Percentiles rank a stretch among this genome's conserved stretches.
Conservation (phyloP, 2,888 invertebrate species). For the Cyaniris semiargus region DNA sequence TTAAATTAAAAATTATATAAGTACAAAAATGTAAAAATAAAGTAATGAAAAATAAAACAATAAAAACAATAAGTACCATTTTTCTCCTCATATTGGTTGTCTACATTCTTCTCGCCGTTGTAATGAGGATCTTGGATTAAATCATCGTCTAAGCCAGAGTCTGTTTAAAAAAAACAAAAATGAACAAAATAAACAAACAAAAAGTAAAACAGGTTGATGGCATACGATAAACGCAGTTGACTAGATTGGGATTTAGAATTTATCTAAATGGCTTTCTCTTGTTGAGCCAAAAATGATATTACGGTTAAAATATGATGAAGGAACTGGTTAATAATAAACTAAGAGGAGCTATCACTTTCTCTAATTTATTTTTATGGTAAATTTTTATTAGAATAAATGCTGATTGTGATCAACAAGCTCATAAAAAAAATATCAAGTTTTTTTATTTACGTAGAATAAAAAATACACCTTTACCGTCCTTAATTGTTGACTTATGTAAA, state of each 20-base stretch:
- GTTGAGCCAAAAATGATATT: neutral
- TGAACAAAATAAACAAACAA: constrained; percentile 42
- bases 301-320: constrained; percentile 3
- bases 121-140: constrained; percentile 80
- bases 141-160: constrained; percentile 84
- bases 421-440: no score
- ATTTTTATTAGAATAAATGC: neutral
- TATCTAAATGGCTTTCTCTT: constrained; percentile 1
- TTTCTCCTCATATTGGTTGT: constrained; percentile 74
- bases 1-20: constrained; percentile 40
- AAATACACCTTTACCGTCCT: neutral
- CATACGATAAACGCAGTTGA: constrained; percentile 8
- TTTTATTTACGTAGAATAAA: no score
- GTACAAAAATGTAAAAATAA: constrained; percentile 36
- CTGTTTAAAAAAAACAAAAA: constrained; percentile 61
- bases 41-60: constrained; percentile 36
- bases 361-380: neutral
- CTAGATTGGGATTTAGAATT: neutral
- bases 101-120: constrained; percentile 69
- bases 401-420: neutral
- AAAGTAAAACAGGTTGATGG: constrained; percentile 28
- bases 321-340: constrained; percentile 13
- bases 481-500: neutral
- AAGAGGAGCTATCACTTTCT: neutral
- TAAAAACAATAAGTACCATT: constrained; percentile 80